Conservation (phyloP, 2,113 vertebrate species). For the Syngnathus typhle region DNA sequence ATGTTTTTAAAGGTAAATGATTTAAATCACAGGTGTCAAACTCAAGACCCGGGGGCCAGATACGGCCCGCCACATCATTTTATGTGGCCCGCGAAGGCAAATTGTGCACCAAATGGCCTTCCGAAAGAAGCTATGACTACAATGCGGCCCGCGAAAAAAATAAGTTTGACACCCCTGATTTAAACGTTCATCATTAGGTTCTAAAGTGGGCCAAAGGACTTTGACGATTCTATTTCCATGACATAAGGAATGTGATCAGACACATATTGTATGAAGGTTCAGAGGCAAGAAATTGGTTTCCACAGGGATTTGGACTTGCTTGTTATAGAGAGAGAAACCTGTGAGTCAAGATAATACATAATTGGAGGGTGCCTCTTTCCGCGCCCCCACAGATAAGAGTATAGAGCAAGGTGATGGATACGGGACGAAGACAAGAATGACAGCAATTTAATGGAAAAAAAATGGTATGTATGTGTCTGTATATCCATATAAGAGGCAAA, state of each 20-base stretch:
- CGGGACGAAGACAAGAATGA: slow-evolving; percentile 45
- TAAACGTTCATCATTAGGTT: neutral
- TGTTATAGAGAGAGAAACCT: slow-evolving; percentile 40
- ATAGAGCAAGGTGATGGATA: slow-evolving; percentile 22
- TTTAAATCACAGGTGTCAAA: too few relatives aligned
- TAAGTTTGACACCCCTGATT: too few relatives aligned
- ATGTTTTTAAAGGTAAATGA: too few relatives aligned
- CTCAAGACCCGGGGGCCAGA: too few relatives aligned
- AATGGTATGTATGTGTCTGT: neutral
- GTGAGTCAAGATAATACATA: slow-evolving; percentile 11
- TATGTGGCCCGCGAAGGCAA: too few relatives aligned
- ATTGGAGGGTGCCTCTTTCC: slow-evolving; percentile 31
- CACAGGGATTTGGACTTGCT: slow-evolving; percentile 12
- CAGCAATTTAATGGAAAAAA: slow-evolving; percentile 21
- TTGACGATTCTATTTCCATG: neutral
- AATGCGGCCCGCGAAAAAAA: too few relatives aligned
- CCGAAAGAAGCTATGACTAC: too few relatives aligned
- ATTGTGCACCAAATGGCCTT: too few relatives aligned
- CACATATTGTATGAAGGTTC: neutral
- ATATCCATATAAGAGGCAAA: neutral
- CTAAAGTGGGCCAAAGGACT: neutral
- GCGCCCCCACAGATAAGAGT: slow-evolving; percentile 39
- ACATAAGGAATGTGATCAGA: neutral
- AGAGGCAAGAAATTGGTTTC: slow-evolving; percentile 18
- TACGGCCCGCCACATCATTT: too few relatives aligned